Conservation (phyloP, 2,888 invertebrate genomes). For the Clunio marinus region DNA sequence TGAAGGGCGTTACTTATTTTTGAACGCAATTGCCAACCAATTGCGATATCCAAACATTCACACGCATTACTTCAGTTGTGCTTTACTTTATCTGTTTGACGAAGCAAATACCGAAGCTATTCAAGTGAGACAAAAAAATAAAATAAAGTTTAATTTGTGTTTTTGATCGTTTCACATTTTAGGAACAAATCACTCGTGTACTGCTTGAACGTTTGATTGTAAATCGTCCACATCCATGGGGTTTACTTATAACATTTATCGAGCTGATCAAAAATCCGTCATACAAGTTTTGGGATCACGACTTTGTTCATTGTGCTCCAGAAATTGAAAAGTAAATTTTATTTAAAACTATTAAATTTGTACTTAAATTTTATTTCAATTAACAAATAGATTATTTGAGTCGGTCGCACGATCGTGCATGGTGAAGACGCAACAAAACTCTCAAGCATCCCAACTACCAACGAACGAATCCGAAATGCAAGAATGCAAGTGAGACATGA, state of each 20-base stretch:
- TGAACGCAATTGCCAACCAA: constrained; percentile 98
- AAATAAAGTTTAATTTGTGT: constrained; percentile 15
- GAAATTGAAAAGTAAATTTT: constrained; percentile 94
- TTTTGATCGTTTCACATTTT: constrained; percentile 9
- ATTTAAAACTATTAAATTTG: background rate
- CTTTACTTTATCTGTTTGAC: constrained; percentile 92
- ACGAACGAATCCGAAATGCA: constrained; percentile 46
- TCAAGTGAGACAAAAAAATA: constrained; percentile 54
- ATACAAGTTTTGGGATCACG: constrained; percentile 98
- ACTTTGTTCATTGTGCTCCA: constrained; percentile 98
- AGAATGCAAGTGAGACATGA: constrained; percentile 47
- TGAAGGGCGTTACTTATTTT: constrained; percentile 91
- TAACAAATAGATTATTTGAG: constrained; percentile 72
- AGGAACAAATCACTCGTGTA: constrained; percentile 93
- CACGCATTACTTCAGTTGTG: constrained; percentile 99
- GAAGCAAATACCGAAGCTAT: constrained; percentile 97
- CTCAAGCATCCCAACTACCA: constrained; percentile 49
- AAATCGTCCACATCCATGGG: constrained; percentile 99
- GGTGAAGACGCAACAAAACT: constrained; percentile 50
- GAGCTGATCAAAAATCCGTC: constrained; percentile 97
- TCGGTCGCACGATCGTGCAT: constrained; percentile 95
- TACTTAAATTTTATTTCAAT: constrained; percentile 6
- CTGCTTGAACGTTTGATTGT: constrained; percentile 95
- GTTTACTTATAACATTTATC: constrained; percentile 95
- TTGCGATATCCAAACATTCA: constrained; percentile 98